Evolutionary conservation across 2,888 invertebrate species (phyloP).

Genomic region (Callosobruchus maculatus): DNA sequence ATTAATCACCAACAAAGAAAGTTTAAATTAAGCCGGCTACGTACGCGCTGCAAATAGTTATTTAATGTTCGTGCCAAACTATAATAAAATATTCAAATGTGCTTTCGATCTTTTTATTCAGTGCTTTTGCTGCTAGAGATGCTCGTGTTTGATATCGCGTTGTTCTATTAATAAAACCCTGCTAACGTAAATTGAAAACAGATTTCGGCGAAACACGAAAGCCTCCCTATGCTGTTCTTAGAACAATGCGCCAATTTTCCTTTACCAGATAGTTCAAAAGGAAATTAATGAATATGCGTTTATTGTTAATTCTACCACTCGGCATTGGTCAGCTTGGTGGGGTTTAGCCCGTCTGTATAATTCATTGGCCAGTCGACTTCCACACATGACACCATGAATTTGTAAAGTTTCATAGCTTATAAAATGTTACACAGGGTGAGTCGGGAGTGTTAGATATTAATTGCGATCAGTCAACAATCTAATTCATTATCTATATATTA

Average conservation of each 20-base stretch:
- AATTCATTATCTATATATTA: no score
- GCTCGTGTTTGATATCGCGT: conserved; percentile 9
- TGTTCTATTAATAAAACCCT: conserved; percentile 7
- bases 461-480: no score
- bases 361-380: no score
- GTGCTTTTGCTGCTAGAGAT: conserved; percentile 8
- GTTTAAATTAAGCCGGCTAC: conserved; percentile 20
- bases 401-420: no score
- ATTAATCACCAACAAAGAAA: conserved; percentile 18
- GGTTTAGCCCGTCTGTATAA: no score
- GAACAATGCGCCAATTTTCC: background rate
- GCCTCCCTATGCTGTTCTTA: background rate
- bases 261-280: background rate
- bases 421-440: no score
- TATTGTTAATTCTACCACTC: background rate
- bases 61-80: conserved; percentile 17
- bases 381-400: no score
- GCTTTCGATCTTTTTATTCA: conserved; percentile 8
- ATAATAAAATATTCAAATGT: conserved; percentile 16
- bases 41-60: conserved; percentile 18
- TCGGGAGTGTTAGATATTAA: no score
- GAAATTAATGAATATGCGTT: background rate
- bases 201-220: background rate
- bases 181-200: background rate
- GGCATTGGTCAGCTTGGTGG: background rate